Base-by-base conservation (phyloP, 2,113 vertebrate genomes). In the Clarias batrachus region DNA sequence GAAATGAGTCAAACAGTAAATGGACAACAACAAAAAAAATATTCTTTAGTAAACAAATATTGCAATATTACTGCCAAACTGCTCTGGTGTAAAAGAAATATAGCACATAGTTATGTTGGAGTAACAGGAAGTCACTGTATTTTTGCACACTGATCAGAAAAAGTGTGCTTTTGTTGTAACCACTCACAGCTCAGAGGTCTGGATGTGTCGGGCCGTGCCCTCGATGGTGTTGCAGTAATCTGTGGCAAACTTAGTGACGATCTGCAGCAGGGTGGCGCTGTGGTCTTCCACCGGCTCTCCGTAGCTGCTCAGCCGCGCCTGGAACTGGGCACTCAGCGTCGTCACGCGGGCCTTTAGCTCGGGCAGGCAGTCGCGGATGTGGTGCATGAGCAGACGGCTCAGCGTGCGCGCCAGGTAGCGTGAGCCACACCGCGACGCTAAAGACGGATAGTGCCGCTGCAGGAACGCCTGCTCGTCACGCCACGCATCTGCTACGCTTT, bases 211-310 rank as follows among this genome's bases (percentile, higher is more conserved):
- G 92, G 98, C 98, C 0, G 98, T 99, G 93, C 98, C 98, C 94
- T 99, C 98, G 89, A 99, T 99, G 54, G 98, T 99, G 93, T 98
- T 96, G 92, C 98, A 99, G 92, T 99, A 99, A 92, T 99, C 98
- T 14, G 98, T 96, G 59, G 98, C 98, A 88, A 99, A 99, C 93
- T 99, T 99, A 89, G 98, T 99, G 92, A 99, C 98, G 88, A 99
- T 97, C 93, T 99, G 98, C 89, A 99, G 94, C 93, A 99, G 92
- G 8, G 97, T 99, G 92, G 98, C 93, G 89, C 97, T 99, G 92
- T 97, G 95, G 90, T 99, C 98, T 13, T 98, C 98, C 57, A 99
- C 97, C 0, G 98, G 98, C 66, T 99, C 97, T 0, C 98, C 98
- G 0, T 99, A 99, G 89, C 98, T 97, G 89, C 97, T 97, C 41